Percentiles rank a stretch among this genome's conserved stretches.
phyloP scores from a whole-genome alignment of 2,113 vertebrate genomes.

The Bujurquina vittata region DNA sequence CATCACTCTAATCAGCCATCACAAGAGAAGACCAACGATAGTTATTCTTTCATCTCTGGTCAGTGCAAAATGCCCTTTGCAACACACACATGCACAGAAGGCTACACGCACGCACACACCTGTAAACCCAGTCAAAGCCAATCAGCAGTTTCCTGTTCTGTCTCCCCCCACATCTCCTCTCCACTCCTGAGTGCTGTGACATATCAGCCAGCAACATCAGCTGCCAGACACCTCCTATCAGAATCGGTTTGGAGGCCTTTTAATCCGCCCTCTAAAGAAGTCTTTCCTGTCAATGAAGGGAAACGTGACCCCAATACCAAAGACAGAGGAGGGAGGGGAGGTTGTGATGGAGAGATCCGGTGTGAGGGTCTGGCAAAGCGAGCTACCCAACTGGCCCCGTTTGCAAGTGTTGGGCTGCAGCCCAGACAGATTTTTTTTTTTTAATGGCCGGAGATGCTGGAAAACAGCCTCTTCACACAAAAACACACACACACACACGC shows the following conservation, averaged over 20 bases:
- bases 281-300: constrained; percentile 72
- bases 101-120: constrained; percentile 36
- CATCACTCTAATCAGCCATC: constrained; percentile 69
- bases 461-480: constrained; percentile 29
- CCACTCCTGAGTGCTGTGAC: constrained; percentile 45
- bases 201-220: constrained; percentile 64
- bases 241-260: constrained; percentile 69
- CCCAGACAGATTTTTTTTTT: constrained; percentile 41
- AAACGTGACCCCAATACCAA: constrained; percentile 76
- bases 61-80: constrained; percentile 54
- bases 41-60: constrained; percentile 63
- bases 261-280: constrained; percentile 71
- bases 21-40: constrained; percentile 47
- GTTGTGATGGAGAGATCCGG: constrained; percentile 13
- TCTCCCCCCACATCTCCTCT: constrained; percentile 12
- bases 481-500: too few relatives aligned
- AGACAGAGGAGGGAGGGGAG: not conserved
- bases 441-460: constrained; percentile 15
- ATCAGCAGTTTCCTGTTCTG: constrained; percentile 53
- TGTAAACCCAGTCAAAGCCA: constrained; percentile 47
- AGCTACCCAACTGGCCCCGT: constrained; percentile 52
- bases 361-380: constrained; percentile 53
- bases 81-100: not conserved
- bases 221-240: constrained; percentile 74
- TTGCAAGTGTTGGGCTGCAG: constrained; percentile 41